phyloP scores from a whole-genome alignment of 2,888 invertebrate genomes.

The Falcaria lacertinaria region DNA sequence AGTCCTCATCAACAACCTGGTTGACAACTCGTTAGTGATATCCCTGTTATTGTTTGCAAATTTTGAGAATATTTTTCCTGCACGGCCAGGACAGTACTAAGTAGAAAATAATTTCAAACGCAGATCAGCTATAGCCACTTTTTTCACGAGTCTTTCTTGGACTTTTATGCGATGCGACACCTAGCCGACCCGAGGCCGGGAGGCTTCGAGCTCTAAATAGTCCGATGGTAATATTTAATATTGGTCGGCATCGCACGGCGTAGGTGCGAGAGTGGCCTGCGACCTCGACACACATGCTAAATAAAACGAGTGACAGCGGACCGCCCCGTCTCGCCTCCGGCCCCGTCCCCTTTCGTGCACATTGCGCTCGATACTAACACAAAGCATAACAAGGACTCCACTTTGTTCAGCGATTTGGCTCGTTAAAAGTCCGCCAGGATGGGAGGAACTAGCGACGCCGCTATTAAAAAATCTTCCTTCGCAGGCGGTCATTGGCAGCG shows the following conservation, averaged over 20 bases:
- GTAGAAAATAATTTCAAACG: too few relatives aligned
- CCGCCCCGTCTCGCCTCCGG: conserved; percentile 14
- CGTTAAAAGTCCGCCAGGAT: conserved; percentile 61
- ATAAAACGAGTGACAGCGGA: conserved; percentile 23
- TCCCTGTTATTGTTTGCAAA: too few relatives aligned
- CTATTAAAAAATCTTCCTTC: conserved; percentile 71
- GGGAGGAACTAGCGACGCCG: conserved; percentile 56
- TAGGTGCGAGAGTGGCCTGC: conserved; percentile 36
- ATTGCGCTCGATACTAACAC: conserved; percentile 19
- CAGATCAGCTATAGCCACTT: too few relatives aligned
- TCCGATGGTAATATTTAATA: conserved; percentile 18
- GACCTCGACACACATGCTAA: conserved; percentile 50
- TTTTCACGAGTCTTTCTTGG: too few relatives aligned
- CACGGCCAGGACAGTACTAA: too few relatives aligned
- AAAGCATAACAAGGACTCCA: conserved; percentile 21
- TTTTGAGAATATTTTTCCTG: too few relatives aligned
- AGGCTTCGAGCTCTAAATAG: conserved; percentile 9
- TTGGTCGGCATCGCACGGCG: conserved; percentile 18
- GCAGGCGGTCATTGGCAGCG: conserved; percentile 77
- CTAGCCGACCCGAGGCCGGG: too few relatives aligned
- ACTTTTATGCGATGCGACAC: too few relatives aligned
- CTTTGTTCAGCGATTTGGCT: conserved; percentile 46
- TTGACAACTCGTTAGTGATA: too few relatives aligned
- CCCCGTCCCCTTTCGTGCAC: too few relatives aligned
- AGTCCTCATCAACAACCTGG: too few relatives aligned